Evolutionary conservation across 1,140 invertebrate species (phyloP).

Genomic region (Penaeus vannamei): DNA sequence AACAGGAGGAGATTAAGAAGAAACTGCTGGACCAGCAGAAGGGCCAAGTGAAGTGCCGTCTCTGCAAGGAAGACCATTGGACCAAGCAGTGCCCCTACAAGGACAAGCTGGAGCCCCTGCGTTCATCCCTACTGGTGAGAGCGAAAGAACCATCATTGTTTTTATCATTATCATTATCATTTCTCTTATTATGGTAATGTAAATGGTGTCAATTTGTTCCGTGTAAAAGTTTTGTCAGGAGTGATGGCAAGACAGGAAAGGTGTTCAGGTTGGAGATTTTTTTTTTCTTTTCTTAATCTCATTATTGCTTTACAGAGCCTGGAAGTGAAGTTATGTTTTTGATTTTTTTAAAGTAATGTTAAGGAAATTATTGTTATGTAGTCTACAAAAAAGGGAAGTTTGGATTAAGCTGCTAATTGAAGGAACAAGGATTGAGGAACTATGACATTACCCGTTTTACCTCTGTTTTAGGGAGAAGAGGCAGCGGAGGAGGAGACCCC

Average conservation of each 20-base stretch:
- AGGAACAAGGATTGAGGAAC: too few relatives aligned
- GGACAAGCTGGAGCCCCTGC: slow-evolving; percentile 78
- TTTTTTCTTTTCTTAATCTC: too few relatives aligned
- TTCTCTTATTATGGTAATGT: slow-evolving; percentile 70
- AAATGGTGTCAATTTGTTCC: slow-evolving; percentile 70
- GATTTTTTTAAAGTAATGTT: too few relatives aligned
- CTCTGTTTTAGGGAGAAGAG: slow-evolving; percentile 64
- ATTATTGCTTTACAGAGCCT: too few relatives aligned
- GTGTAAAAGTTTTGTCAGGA: too few relatives aligned
- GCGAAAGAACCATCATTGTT: background rate
- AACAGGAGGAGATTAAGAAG: slow-evolving; percentile 86
- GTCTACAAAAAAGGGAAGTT: too few relatives aligned
- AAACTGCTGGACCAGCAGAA: slow-evolving; percentile 82
- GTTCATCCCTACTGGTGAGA: slow-evolving; percentile 74
- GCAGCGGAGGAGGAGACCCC: slow-evolving; percentile 55
- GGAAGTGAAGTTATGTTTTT: too few relatives aligned
- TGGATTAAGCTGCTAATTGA: too few relatives aligned
- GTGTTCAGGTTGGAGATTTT: slow-evolving; percentile 67
- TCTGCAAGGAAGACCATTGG: slow-evolving; percentile 97
- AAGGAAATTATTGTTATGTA: too few relatives aligned
- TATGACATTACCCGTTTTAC: too few relatives aligned
- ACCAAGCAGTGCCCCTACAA: slow-evolving; percentile 97
- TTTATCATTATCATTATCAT: background rate
- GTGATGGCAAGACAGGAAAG: too few relatives aligned
- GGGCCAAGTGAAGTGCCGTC: slow-evolving; percentile 92